Base-by-base conservation (phyloP, 2,797 vertebrate genomes). In the Gymnothorax javanicus region DNA sequence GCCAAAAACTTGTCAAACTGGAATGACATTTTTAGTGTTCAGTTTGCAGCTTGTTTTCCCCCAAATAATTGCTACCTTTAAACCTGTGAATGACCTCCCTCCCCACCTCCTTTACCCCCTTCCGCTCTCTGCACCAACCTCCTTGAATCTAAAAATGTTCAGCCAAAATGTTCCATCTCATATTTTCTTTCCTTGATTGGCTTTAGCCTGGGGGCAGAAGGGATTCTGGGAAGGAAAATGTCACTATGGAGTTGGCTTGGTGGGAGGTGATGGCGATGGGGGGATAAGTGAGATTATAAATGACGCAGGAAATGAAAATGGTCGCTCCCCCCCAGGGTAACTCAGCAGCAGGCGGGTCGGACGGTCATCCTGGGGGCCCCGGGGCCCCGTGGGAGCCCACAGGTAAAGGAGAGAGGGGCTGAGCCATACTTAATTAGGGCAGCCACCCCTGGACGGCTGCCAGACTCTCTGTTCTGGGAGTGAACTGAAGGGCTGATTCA, bases 231-330 rank as follows among this genome's bases (percentile, higher is more conserved):
- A 88, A 86, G 81, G 91, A 90, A 92, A 91, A 89, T 94, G 93
- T 94, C 93, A 93, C 94, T 92, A 93, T 93, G 93, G 94, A 95
- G 94, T 84, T 93, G 15, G n/a, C 15, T 56, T 52, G 58, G 91
- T 91, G 89, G 90, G 90, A 90, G 83, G 86, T 88, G 87, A 85
- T 90, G 57, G 11, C 2, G n/a, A 50, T 17, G 57, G 59, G 43
- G 43, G 56, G 91, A 85, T 91, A 85, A 88, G 88, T 93, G 93
- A 92, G 93, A 95, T 94, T 95, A 88, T 84, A 57, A 27, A 75
- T 62, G 75, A 94, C 87, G 88, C 87, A 91, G 92, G 91, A 94
- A 95, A 94, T 93, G 89, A 96, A 94, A 94, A 91, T 88, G 56
- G 25, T 27, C 43, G 33, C 43, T 43, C 33, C 33, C 59, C 17